Percentiles rank a stretch among this genome's conserved stretches.
These are phyloP conservation scores for Barnardius zonarius DNA, from an alignment of 2,113 vertebrate species.

Conservation along the genomic window DNA sequence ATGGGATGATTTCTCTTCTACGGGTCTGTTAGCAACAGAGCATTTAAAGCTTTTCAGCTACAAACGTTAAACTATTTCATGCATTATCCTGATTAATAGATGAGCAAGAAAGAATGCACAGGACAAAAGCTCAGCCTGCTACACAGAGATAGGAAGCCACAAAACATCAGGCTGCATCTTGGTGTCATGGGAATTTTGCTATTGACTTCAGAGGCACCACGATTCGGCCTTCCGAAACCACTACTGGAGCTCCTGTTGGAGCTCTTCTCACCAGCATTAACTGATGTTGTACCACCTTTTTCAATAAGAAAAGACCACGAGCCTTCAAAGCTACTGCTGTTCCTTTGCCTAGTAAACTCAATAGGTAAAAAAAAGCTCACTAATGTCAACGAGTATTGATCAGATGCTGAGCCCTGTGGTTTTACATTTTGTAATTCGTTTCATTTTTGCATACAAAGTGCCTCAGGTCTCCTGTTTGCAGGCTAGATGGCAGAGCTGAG, in stretches of 20 bases:
- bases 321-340: not conserved
- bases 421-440: not conserved
- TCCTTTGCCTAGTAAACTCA: not conserved
- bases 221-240: not conserved
- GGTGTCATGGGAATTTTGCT: not conserved
- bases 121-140: constrained; percentile 17
- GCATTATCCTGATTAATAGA: constrained; percentile 52
- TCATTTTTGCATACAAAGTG: not conserved
- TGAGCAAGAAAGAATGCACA: constrained; percentile 71
- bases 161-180: not conserved
- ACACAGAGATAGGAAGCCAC: not conserved
- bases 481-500: constrained; percentile 46
- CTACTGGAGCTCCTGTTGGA: not conserved
- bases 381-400: not conserved
- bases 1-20: not conserved
- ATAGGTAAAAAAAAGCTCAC: not conserved
- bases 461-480: not conserved
- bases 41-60: constrained; percentile 44
- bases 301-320: not conserved
- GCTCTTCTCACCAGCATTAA: not conserved
- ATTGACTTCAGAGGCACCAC: not conserved
- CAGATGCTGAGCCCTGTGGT: not conserved
- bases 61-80: constrained; percentile 47
- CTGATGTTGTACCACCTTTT: not conserved
- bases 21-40: constrained; percentile 30